Evolutionary conservation across 1,140 invertebrate species (phyloP), one percentile per base, ranked within the genome.

Genomic region (Tribolium castaneum): DNA sequence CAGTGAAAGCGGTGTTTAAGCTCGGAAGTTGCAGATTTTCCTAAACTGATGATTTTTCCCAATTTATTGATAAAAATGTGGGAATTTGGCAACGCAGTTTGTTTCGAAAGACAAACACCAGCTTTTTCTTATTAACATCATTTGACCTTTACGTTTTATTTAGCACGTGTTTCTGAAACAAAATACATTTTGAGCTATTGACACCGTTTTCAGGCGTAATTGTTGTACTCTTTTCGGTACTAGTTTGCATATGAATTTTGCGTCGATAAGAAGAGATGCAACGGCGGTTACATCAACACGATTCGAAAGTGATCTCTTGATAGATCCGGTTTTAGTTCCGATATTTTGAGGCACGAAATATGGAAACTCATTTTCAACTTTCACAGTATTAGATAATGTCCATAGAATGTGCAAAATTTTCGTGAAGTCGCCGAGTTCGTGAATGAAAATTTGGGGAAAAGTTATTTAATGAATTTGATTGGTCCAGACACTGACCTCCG

Each of bases 91-190:
- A 66, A 66, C 3, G 10, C 54, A n/a, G 10, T 35, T 12, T 30
- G 59, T 66, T 66, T 66, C 59, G 59, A 66, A 66, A 66, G 59
- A 66, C 45, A 66, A 66, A 66, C 59, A 66, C 30, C 56, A 66
- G 9, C 59, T 66, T 66, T 66, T 66, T 66, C 59, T 66, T 35
- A 66, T 66, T 66, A 66, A 66, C 59, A 66, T 66, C 59, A 30
- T 66, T 45, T 66, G 59, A 66, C 59, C 59, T 66, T 66, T 66
- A 34, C 14, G 59, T 66, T 39, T 66, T 66, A 66, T 66, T 66
- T 66, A 66, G 59, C 59, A 66, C 59, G 59, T 66, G 59, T 66
- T 66, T 66, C 59, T 45, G 59, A 66, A 25, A 66, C 30, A 35
- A 66, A 66, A 13, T 10, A 45, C 14, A 66, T 35, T 66, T 66